Evolutionary conservation across 2,888 invertebrate genomes (phyloP), one percentile per base, ranked within the genome.

Genomic region (Carcina quercana): DNA sequence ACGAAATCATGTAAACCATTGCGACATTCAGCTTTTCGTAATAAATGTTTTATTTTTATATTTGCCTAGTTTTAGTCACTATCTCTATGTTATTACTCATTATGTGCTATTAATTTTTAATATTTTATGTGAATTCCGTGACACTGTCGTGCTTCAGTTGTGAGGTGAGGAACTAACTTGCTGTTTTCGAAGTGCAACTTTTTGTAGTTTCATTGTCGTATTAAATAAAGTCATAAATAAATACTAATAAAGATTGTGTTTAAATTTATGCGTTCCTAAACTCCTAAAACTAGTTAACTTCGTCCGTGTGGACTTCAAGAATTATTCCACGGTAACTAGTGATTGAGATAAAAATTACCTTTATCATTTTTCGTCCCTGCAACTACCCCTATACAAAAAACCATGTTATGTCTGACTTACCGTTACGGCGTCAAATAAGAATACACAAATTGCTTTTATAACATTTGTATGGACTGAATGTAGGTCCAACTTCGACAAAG

Each of bases 151-250:
- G 85, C 85, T 85, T 83, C 66, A 74, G 78, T 85, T 79, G 80
- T 80, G 72, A 71, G 70, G 68, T 75, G 67, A n/a, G n/a, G n/a
- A n/a, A 71, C 61, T 61, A 63, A 65, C 68, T 69, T 71, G 76
- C 76, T 76, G 74, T 74, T 37, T 37, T 80, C 71, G 73, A 78
- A 79, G 71, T 79, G 83, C 84, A 78, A 74, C 66, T 82, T 83
- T n/a, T 83, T 83, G 84, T 85, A 84, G 84, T 83, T 84, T 84
- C 84, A 84, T 85, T 83, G 82, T 85, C 84, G 83, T 85, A 84
- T 74, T 80, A 70, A 83, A 79, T 83, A 84, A 82, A 82, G 66
- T 80, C 80, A 78, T 82, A 29, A 32, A 29, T 36, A 72, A 79
- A 75, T 78, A 80, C 70, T 78, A 74, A 76, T 71, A 68, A n/a